These are phyloP conservation scores for Actinemys pallida DNA, from an alignment of 2,113 vertebrate genomes.

Conservation along the genomic window DNA sequence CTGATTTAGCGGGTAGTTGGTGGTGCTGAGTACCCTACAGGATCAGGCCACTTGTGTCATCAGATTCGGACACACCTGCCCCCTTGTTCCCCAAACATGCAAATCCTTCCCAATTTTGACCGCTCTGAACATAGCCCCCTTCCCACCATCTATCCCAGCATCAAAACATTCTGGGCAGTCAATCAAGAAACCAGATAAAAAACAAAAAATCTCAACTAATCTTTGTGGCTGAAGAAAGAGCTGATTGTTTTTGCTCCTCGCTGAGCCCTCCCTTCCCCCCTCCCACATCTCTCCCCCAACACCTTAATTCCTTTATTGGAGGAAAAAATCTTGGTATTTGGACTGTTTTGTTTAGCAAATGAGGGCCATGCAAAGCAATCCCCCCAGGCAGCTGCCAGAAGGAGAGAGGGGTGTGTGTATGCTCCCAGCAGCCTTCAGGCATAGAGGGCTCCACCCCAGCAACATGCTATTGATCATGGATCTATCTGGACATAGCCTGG, in stretches of 20 bases:
- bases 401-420: conserved; percentile 18
- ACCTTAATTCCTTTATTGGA: conserved; percentile 41
- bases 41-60: background rate
- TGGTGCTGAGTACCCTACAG: background rate
- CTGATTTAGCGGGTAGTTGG: fast-evolving
- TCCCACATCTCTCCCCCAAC: background rate
- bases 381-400: background rate
- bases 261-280: fast-evolving
- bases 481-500: background rate
- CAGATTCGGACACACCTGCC: background rate
- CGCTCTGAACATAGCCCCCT: background rate
- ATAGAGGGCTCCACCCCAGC: background rate
- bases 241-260: conserved; percentile 20
- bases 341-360: conserved; percentile 91
- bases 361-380: conserved; percentile 84
- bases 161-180: background rate
- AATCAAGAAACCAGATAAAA: conserved; percentile 39
- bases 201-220: conserved; percentile 54
- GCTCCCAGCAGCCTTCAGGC: conserved; percentile 36
- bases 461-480: background rate
- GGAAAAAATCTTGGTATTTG: conserved; percentile 55
- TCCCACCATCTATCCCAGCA: background rate
- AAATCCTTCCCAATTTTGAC: background rate
- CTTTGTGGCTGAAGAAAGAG: conserved; percentile 57
- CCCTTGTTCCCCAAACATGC: conserved; percentile 8